Percentiles rank a stretch among this genome's conserved stretches.
These are phyloP conservation scores for Speoplatyrhinus poulsoni DNA, from an alignment of 2,113 vertebrate genomes.

Conservation along the genomic window DNA sequence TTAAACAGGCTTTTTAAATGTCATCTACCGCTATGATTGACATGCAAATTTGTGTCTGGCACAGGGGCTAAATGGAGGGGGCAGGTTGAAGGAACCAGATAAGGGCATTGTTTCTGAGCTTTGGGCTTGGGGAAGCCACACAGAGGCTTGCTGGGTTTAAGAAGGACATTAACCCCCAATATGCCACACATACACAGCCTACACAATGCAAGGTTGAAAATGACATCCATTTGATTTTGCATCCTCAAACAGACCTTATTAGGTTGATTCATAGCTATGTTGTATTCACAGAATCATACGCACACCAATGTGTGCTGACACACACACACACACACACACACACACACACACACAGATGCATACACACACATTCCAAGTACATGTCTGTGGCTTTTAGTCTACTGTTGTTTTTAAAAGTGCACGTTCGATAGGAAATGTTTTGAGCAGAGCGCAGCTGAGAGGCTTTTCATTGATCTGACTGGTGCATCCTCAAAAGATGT, in stretches of 20 bases:
- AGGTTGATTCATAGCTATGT: background rate
- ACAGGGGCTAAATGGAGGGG: constrained; percentile 60
- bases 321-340: background rate
- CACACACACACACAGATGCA: constrained; percentile 1
- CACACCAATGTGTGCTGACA: constrained; percentile 7
- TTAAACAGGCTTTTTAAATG: constrained; percentile 74
- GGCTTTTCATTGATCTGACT: constrained; percentile 56
- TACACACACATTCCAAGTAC: background rate
- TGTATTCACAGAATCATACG: background rate
- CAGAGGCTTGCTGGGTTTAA: constrained; percentile 57
- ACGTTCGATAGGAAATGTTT: constrained; percentile 47
- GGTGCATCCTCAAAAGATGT: constrained; percentile 44
- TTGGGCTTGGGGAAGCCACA: constrained; percentile 55
- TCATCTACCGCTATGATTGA: constrained; percentile 69
- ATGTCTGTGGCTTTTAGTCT: constrained; percentile 17
- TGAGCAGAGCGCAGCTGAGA: constrained; percentile 44
- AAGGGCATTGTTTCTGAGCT: constrained; percentile 70
- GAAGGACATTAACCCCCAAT: constrained; percentile 51
- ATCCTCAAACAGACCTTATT: background rate
- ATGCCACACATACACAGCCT: background rate
- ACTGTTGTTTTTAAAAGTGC: constrained; percentile 31
- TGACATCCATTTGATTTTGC: background rate
- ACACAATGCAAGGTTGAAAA: background rate
- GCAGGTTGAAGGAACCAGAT: constrained; percentile 68
- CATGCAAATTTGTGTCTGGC: constrained; percentile 72